Evolutionary conservation across 2,888 invertebrate genomes (phyloP).

Genomic region (Neoaliturus tenellus): DNA sequence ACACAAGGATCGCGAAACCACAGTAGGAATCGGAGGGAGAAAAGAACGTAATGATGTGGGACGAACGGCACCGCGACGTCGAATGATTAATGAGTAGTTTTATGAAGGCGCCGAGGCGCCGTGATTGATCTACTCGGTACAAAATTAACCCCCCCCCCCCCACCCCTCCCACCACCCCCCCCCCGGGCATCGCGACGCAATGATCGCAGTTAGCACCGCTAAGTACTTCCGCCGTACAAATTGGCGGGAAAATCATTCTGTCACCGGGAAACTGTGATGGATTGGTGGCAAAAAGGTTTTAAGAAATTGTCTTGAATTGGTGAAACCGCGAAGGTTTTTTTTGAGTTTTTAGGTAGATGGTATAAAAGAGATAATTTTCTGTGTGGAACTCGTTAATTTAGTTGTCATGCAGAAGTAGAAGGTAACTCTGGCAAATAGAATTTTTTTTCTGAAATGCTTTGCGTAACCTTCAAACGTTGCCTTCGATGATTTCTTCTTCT

Average conservation of each 20-base stretch:
- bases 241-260: slow-evolving; percentile 46
- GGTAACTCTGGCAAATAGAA: too few relatives aligned
- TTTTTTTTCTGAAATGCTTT: too few relatives aligned
- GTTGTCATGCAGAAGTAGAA: too few relatives aligned
- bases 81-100: slow-evolving; percentile 50
- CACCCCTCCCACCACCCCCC: neutral
- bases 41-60: slow-evolving; percentile 27
- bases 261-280: slow-evolving; percentile 10
- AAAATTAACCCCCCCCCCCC: slow-evolving; percentile 32
- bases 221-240: slow-evolving; percentile 13
- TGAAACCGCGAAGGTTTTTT: neutral
- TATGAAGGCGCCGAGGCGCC: slow-evolving; percentile 47
- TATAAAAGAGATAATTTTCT: too few relatives aligned
- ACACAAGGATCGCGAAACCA: neutral
- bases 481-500: too few relatives aligned
- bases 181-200: neutral
- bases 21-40: slow-evolving; percentile 14
- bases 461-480: too few relatives aligned
- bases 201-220: slow-evolving; percentile 31
- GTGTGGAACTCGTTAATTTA: too few relatives aligned
- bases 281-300: slow-evolving; percentile 18
- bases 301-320: too few relatives aligned
- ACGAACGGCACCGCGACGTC: slow-evolving; percentile 29
- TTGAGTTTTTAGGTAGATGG: too few relatives aligned
- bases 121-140: slow-evolving; percentile 48